These are phyloP conservation scores for Anaspis maculata DNA, from an alignment of 2,888 invertebrate species.

Conservation along the genomic window DNA sequence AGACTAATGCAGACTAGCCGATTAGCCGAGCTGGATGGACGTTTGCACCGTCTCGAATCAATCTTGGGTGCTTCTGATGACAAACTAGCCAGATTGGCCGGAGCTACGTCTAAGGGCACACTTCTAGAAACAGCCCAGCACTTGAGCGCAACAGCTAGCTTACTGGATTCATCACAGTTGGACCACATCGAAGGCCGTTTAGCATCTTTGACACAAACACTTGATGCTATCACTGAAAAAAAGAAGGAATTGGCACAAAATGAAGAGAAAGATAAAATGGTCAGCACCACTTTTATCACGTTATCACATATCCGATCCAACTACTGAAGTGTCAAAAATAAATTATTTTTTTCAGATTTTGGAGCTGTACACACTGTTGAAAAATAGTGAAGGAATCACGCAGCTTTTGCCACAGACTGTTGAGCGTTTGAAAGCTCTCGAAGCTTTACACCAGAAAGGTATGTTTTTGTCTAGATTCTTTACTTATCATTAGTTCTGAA, in stretches of 20 bases:
- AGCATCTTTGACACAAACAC: conserved; percentile 63
- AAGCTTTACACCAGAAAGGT: conserved; percentile 88
- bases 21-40: conserved; percentile 75
- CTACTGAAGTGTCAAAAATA: no score
- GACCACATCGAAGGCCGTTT: conserved; percentile 79
- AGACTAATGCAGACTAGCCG: conserved; percentile 68
- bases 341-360: conserved; percentile 50
- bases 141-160: conserved; percentile 67
- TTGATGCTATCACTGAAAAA: conserved; percentile 60
- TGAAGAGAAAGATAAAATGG: conserved; percentile 48
- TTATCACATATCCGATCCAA: no score
- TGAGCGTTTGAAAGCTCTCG: conserved; percentile 78
- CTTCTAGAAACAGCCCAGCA: conserved; percentile 68
- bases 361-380: conserved; percentile 80
- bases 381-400: conserved; percentile 74
- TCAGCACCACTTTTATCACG: no score
- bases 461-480: no score
- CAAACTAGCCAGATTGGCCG: conserved; percentile 54
- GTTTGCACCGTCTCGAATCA: conserved; percentile 75
- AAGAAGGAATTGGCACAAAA: conserved; percentile 51
- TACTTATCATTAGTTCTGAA: conserved; percentile 3
- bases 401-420: conserved; percentile 72
- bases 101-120: conserved; percentile 39
- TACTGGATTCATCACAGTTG: conserved; percentile 74
- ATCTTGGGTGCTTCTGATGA: conserved; percentile 77